Evolutionary conservation across 2,113 vertebrate species (phyloP).

Genomic region (Notothenia rossii): DNA sequence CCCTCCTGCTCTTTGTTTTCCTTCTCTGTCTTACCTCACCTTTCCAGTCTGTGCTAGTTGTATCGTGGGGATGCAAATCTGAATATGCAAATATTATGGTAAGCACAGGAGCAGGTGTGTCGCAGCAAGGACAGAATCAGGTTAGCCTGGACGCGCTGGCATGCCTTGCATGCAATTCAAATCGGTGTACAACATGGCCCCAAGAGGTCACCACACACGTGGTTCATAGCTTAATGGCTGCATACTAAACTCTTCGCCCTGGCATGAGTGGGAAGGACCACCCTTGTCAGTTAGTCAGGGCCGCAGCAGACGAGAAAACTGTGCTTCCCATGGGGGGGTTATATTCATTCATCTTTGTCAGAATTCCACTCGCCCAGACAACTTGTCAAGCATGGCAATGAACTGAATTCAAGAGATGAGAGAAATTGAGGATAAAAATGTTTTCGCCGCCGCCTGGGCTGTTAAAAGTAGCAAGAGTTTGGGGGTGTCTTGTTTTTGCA

Average conservation of each 20-base stretch:
- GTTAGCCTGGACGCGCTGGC: conserved; percentile 67
- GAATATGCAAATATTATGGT: conserved; percentile 80
- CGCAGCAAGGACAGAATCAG: conserved; percentile 81
- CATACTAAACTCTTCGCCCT: conserved; percentile 15
- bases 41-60: conserved; percentile 15
- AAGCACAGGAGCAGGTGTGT: conserved; percentile 77
- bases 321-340: neutral
- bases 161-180: conserved; percentile 75
- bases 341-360: conserved; percentile 64
- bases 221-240: conserved; percentile 38
- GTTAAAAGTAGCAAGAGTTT: neutral
- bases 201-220: conserved; percentile 54
- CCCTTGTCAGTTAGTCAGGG: conserved; percentile 43
- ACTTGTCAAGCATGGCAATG: conserved; percentile 40
- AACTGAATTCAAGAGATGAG: conserved; percentile 43
- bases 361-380: conserved; percentile 19
- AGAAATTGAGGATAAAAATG: conserved; percentile 31
- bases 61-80: conserved; percentile 74
- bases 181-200: conserved; percentile 69
- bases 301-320: conserved; percentile 1
- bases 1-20: conserved; percentile 12
- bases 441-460: conserved; percentile 6
- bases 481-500: neutral
- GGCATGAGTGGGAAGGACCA: conserved; percentile 28
- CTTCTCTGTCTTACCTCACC: neutral